These are phyloP conservation scores for Sphaerophoria taeniata DNA, from an alignment of 2,888 invertebrate species.

Conservation along the genomic window DNA sequence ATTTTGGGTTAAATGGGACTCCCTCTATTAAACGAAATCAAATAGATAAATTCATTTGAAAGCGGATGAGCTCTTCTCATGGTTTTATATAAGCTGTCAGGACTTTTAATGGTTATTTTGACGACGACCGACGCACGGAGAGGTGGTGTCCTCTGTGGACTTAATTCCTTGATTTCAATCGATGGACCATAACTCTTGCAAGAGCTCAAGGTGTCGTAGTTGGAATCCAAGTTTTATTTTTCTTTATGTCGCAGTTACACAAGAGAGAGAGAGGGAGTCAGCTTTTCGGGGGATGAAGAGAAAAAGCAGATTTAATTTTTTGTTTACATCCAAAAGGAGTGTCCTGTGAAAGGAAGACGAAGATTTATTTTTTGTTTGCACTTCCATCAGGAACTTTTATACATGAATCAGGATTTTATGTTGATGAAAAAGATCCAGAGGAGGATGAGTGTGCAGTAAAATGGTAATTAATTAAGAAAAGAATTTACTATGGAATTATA, in stretches of 20 bases:
- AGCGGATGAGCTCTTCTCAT: not conserved
- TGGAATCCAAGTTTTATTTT: not conserved
- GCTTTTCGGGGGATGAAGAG: not conserved
- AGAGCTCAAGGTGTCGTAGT: not conserved
- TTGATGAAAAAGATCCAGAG: not conserved
- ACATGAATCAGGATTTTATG: conserved; percentile 1
- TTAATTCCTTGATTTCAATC: not conserved
- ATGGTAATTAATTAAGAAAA: conserved; percentile 1
- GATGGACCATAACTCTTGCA: not conserved
- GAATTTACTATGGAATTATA: not conserved
- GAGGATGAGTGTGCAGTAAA: not conserved
- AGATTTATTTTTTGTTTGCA: not conserved
- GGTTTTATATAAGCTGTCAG: not conserved
- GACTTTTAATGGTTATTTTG: not conserved
- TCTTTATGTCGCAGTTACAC: not conserved
- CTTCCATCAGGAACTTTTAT: not conserved
- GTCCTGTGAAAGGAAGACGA: not conserved
- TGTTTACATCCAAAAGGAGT: not conserved
- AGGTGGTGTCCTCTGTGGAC: not conserved
- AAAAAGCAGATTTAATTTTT: not conserved
- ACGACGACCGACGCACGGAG: too few species aligned
- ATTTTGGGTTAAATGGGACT: too few species aligned
- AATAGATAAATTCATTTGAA: not conserved
- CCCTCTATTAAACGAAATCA: not conserved
- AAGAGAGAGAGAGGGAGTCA: not conserved